Base-by-base conservation (phyloP, 2,113 vertebrate species). In the Pungitius pungitius region DNA sequence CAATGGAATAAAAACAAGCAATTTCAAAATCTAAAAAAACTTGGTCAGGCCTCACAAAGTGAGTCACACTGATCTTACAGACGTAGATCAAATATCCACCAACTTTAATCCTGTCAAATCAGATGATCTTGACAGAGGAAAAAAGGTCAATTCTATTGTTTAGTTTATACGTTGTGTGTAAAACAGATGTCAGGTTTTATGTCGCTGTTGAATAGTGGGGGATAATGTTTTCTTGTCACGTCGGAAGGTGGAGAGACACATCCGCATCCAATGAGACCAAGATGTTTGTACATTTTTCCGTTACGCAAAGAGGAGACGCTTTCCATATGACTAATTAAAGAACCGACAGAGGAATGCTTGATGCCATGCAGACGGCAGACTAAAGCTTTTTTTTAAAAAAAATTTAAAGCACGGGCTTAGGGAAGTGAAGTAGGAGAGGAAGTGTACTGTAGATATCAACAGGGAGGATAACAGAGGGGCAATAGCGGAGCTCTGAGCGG, bases 251-350 rank as follows among this genome's bases (percentile, higher is more conserved):
- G 56, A 45, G 72, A 88, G 55, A 82, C 45, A 66, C 56, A 47
- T 67, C 49, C 52, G 47, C 68, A 65, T 61, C 75, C 77, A 57
- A 22, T 26, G 63, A 72, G 77, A 86, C 45, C 24, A 39, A 69
- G 60, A 86, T 45, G 69, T 37, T 59, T 71, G 77, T 74, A 75
- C 2, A 58, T 55, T 73, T 81, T 84, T 85, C 78, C 67, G 79
- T 83, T 78, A 78, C 78, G 37, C 59, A 75, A 89, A 77, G 72
- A 84, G 76, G 51, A 79, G 66, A 71, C 65, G 6, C n/a, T 62
- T 47, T 77, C 57, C 56, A 59, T 81, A 81, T 80, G 83, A 86
- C 84, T 88, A 85, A 90, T 85, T 85, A 83, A 80, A 73, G 68
- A 62, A 68, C 79, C 81, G 80, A 85, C 76, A 42, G 72, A 75